Evolutionary conservation across 2,797 vertebrate genomes (phyloP).

Genomic region (Setipinna tenuifilis): DNA sequence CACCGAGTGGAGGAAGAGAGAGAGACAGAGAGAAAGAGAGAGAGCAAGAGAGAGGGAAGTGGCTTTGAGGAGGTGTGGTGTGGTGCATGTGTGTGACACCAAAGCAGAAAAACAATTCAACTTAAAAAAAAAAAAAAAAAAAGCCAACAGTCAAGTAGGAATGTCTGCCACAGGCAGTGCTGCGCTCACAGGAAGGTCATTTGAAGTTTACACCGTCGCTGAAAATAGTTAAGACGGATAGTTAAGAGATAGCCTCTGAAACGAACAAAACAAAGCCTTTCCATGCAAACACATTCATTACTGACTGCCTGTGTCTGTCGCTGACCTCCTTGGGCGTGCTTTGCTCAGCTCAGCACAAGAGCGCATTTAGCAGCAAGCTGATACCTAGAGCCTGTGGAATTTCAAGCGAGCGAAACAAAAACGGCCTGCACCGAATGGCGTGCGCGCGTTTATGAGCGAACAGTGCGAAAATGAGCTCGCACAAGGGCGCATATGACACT

Average conservation of each 20-base stretch:
- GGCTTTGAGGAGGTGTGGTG: constrained; percentile 34
- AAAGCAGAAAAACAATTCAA: neutral
- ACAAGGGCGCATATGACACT: neutral
- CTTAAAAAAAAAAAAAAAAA: neutral
- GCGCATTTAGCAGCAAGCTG: constrained; percentile 23
- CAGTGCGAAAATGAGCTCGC: neutral
- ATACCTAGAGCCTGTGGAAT: neutral
- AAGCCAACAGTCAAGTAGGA: neutral
- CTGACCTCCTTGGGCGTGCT: neutral
- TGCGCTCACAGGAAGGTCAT: neutral
- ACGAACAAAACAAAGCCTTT: no score
- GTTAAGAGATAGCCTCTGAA: neutral
- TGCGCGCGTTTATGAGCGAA: constrained; percentile 34
- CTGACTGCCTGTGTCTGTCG: neutral
- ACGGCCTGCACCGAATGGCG: constrained; percentile 23
- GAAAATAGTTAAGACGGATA: neutral
- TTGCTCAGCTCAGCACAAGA: neutral
- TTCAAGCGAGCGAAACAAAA: neutral
- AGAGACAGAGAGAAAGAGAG: no score
- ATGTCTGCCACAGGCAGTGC: neutral
- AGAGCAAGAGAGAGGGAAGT: no score
- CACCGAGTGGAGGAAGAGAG: constrained; percentile 23
- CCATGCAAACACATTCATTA: neutral
- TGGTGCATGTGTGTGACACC: neutral
- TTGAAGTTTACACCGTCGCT: neutral